phyloP scores from a whole-genome alignment of 2,113 vertebrate genomes.

The Toxotes jaculatrix region DNA sequence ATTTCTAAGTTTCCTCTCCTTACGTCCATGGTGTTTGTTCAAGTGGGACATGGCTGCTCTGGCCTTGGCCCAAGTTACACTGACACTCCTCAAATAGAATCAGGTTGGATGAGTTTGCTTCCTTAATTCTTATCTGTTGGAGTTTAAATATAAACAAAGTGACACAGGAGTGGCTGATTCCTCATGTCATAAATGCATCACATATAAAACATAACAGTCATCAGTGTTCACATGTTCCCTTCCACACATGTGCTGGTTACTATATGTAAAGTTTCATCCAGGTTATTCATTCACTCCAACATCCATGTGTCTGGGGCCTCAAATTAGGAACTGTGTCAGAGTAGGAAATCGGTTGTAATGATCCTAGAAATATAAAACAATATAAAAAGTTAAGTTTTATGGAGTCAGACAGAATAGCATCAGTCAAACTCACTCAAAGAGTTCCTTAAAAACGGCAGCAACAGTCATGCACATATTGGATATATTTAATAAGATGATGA shows the following conservation, averaged over 20 bases:
- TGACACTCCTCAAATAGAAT: slow-evolving; percentile 14
- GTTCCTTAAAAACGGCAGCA: background rate
- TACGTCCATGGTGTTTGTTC: background rate
- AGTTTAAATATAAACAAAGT: slow-evolving; percentile 26
- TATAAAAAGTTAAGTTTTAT: background rate
- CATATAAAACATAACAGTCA: background rate
- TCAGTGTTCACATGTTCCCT: background rate
- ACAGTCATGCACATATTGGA: background rate
- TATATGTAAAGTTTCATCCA: background rate
- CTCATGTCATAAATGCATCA: background rate
- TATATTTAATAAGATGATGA: background rate
- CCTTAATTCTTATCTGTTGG: slow-evolving; percentile 25
- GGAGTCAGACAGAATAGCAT: background rate
- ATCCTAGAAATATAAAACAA: background rate
- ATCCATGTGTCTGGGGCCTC: background rate
- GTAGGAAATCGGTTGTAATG: background rate
- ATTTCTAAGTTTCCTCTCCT: background rate
- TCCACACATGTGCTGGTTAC: background rate
- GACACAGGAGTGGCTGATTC: background rate
- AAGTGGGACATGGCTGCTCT: slow-evolving; percentile 14
- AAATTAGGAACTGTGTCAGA: background rate
- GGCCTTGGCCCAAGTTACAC: slow-evolving; percentile 20
- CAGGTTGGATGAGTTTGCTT: background rate
- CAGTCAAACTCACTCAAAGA: background rate
- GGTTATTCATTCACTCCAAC: background rate